Base-by-base conservation (phyloP, 1,140 invertebrate species). In the Augochlora pura region DNA sequence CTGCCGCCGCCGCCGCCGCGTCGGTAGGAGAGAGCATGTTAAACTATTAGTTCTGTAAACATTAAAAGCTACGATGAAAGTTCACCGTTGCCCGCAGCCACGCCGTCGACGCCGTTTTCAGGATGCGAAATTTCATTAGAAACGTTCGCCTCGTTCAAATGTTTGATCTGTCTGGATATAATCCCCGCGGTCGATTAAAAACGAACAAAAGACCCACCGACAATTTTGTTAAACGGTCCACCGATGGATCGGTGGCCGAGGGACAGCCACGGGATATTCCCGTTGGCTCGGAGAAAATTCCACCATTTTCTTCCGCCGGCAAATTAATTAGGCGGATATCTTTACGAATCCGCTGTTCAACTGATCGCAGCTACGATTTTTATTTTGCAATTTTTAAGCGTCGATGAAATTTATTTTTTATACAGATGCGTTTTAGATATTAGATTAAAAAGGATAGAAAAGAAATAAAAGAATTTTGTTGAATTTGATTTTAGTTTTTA, bases 21-120 rank as follows among this genome's bases (percentile, higher is more conserved):
- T 46, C 6, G 76, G 25, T 21, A 57, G 66, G 23, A 64, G 76
- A 57, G 23, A 64, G 76, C 74, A 70, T 70, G 76, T 78, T 78
- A 78, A 78, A 78, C 76, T 78, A 78, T 78, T 78, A 78, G 69
- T 62, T 78, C 60, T 78, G 76, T 72, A 78, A 78, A 78, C 76
- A 32, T 72, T 78, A 62, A 52, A 65, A 38, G 76, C 68, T 57
- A 38, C 60, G 76, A 64, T 54, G 68, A 42, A 77, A 71, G 46
- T 70, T 71, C 75, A 46, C 42, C 12, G 9, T 9, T 12, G 16
- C 49, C 49, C 18, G 14, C 49, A 5, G 49, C 49, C 21, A 6
- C 49, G 16, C 14, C 14, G 49, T 4, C 14, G 49, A 1, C 5
- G 16, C 49, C 16, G 49, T 39, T 52, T 32, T 18, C 59, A 27